These are phyloP conservation scores for Andrena marginata DNA, from an alignment of 2,888 invertebrate genomes.

Conservation along the genomic window DNA sequence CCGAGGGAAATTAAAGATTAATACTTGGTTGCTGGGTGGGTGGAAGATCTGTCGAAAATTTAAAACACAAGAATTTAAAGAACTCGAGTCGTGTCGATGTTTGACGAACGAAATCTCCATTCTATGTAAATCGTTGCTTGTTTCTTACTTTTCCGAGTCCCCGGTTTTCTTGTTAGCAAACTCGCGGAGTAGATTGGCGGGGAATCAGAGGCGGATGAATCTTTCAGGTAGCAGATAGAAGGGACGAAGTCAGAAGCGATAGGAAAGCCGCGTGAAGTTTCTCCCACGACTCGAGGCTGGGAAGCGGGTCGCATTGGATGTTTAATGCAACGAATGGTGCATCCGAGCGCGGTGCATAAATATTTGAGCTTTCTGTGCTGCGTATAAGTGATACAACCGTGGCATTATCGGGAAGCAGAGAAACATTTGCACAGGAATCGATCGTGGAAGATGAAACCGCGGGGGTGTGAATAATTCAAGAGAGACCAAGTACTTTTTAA, in stretches of 20 bases:
- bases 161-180: neutral
- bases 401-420: slow-evolving; percentile 52
- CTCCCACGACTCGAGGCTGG: slow-evolving; percentile 20
- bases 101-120: slow-evolving; percentile 19
- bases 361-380: slow-evolving; percentile 50
- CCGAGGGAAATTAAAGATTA: slow-evolving; percentile 13
- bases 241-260: slow-evolving; percentile 8
- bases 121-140: slow-evolving; percentile 2
- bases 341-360: slow-evolving; percentile 56
- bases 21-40: neutral
- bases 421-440: slow-evolving; percentile 36
- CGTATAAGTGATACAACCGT: slow-evolving; percentile 56
- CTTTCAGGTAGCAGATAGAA: slow-evolving; percentile 11
- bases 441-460: slow-evolving; percentile 34
- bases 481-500: slow-evolving; percentile 17
- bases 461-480: slow-evolving; percentile 44
- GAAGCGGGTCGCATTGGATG: slow-evolving; percentile 64
- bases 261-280: slow-evolving; percentile 14
- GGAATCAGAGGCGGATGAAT: neutral
- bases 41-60: neutral
- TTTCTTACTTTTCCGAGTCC: neutral
- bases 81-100: neutral
- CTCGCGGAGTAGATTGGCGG: neutral
- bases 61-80: too few relatives aligned
- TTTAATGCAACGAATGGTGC: slow-evolving; percentile 76